phyloP scores from a whole-genome alignment of 2,113 vertebrate species.

The Scomber colias region DNA sequence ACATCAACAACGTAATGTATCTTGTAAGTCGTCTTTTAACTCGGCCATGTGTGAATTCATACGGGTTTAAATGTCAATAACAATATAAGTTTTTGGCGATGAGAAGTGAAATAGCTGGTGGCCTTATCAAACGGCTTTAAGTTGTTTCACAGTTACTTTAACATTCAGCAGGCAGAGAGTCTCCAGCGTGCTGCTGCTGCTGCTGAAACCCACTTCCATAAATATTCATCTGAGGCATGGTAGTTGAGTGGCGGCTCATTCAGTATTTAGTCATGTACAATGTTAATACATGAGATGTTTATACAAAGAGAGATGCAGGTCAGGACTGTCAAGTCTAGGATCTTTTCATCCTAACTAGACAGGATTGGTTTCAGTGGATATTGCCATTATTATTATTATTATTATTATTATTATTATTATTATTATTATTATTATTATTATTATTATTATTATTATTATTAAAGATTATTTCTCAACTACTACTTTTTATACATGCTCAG shows the following conservation, averaged over 20 bases:
- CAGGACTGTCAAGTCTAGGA: slow-evolving; percentile 21
- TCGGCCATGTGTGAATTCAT: neutral
- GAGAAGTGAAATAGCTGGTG: slow-evolving; percentile 25
- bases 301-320: slow-evolving; percentile 18
- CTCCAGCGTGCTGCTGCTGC: slow-evolving; percentile 23
- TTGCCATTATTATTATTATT: neutral
- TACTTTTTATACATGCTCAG: neutral
- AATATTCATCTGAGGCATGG: slow-evolving; percentile 60
- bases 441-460: no score
- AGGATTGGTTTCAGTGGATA: slow-evolving; percentile 4
- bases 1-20: no score
- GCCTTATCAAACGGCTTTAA: slow-evolving; percentile 39
- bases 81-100: slow-evolving; percentile 18
- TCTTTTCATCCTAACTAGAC: slow-evolving; percentile 24
- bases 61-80: slow-evolving; percentile 1
- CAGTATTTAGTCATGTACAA: slow-evolving; percentile 45
- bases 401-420: no score
- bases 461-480: neutral
- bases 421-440: neutral
- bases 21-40: neutral
- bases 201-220: slow-evolving; percentile 32
- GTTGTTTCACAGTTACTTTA: slow-evolving; percentile 42
- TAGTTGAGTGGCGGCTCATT: slow-evolving; percentile 53
- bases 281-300: slow-evolving; percentile 45
- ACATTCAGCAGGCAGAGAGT: slow-evolving; percentile 36